Conservation (phyloP, 2,113 vertebrate genomes). For the Mormoops blainvillei region DNA sequence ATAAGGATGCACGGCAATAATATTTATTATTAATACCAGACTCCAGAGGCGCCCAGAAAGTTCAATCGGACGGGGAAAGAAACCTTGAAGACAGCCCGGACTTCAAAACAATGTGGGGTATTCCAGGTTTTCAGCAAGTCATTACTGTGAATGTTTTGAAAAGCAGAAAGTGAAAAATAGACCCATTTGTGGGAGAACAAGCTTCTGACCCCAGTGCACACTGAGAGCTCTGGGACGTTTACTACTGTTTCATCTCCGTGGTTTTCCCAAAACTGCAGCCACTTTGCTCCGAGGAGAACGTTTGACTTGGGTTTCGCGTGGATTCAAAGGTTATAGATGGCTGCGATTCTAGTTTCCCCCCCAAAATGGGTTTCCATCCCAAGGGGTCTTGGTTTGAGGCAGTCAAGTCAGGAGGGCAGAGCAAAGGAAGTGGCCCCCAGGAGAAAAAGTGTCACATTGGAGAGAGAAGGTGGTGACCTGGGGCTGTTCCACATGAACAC, state of each 20-base stretch:
- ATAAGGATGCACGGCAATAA: conserved; percentile 86
- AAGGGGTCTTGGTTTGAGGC: not conserved
- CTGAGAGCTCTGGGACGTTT: not conserved
- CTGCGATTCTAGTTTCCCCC: not conserved
- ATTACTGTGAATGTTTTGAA: conserved; percentile 51
- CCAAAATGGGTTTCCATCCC: not conserved
- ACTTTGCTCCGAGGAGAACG: not conserved
- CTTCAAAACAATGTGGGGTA: conserved; percentile 73
- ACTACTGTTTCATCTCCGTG: not conserved
- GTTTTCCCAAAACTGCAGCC: not conserved
- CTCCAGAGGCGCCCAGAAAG: conserved; percentile 78
- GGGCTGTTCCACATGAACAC: too few species aligned
- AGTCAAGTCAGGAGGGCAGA: not conserved
- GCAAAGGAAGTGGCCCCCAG: not conserved
- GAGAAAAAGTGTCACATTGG: not conserved
- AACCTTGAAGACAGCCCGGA: conserved; percentile 76
- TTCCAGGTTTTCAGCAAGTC: conserved; percentile 69
- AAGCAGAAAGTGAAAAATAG: conserved; percentile 67
- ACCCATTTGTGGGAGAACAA: not conserved
- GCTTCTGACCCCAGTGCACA: not conserved
- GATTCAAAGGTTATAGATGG: not conserved
- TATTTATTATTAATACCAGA: conserved; percentile 91
- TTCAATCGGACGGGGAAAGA: conserved; percentile 68
- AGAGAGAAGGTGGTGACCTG: not conserved
- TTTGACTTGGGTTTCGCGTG: not conserved